Percentiles rank a stretch among this genome's conserved stretches.
These are phyloP conservation scores for Calyptommatus sinebrachiatus DNA, from an alignment of 2,113 vertebrate genomes.

Conservation along the genomic window DNA sequence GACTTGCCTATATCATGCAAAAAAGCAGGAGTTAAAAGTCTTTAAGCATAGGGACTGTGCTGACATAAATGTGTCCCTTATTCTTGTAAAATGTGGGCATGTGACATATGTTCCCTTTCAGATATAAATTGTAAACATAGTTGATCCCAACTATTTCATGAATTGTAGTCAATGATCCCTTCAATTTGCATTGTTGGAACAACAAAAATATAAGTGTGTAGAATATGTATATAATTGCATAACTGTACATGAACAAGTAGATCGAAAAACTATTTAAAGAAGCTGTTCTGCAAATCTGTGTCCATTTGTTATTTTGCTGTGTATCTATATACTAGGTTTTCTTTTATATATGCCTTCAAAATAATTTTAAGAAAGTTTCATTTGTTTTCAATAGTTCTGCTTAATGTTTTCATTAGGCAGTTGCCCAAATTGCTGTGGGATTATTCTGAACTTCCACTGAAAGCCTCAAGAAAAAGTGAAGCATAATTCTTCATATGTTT, in stretches of 20 bases:
- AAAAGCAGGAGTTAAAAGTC: not conserved
- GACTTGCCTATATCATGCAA: not conserved
- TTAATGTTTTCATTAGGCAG: slow-evolving; percentile 13
- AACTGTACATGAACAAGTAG: not conserved
- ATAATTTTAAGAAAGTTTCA: not conserved
- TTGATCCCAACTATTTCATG: not conserved
- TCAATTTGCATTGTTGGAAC: not conserved
- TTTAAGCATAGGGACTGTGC: not conserved
- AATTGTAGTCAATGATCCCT: not conserved
- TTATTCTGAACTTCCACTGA: slow-evolving; percentile 1
- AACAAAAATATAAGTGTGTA: not conserved
- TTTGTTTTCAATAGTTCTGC: not conserved
- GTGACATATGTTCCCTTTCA: not conserved
- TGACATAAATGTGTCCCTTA: not conserved
- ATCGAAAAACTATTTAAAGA: not conserved
- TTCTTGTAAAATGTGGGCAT: not conserved
- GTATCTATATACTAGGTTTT: not conserved
- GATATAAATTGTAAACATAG: not conserved
- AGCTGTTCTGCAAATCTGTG: not conserved
- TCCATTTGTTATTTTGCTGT: not conserved
- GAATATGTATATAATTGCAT: not conserved
- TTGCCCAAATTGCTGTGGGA: slow-evolving; percentile 10
- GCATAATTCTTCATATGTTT: slow-evolving; percentile 3
- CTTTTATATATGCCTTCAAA: not conserved
- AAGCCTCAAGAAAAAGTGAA: slow-evolving; percentile 2